Evolutionary conservation across 2,113 vertebrate genomes (phyloP).

Genomic region (Centropus unirufus): DNA sequence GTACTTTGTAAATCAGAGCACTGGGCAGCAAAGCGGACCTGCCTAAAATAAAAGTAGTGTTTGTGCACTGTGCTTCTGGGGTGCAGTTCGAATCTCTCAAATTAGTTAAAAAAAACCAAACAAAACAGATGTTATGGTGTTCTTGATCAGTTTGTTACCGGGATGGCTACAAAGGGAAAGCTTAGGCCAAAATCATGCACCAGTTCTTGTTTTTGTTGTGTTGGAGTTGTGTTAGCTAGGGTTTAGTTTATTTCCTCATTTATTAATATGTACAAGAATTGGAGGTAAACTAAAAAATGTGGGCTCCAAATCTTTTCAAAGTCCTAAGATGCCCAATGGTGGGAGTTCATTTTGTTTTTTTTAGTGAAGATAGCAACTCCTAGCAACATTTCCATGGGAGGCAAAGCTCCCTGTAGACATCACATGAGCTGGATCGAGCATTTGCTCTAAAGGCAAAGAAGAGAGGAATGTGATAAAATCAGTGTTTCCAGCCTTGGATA

Average conservation of each 20-base stretch:
- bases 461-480: neutral
- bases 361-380: neutral
- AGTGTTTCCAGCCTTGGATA: neutral
- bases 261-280: neutral
- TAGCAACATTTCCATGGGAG: neutral
- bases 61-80: constrained; percentile 8
- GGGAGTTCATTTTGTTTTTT: neutral
- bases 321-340: neutral
- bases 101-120: neutral
- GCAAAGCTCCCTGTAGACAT: neutral
- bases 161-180: neutral
- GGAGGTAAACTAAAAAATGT: neutral
- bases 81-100: constrained; percentile 39
- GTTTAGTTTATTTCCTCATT: neutral
- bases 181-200: neutral
- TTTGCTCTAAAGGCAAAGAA: neutral
- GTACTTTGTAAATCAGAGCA: neutral
- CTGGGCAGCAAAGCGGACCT: neutral
- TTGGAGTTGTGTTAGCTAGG: neutral
- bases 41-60: constrained; percentile 7
- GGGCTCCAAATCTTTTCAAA: neutral
- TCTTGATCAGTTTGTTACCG: neutral
- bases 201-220: neutral
- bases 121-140: neutral
- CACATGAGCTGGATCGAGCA: neutral